Conservation (phyloP, 2,113 vertebrate genomes). For the Isurus oxyrinchus region DNA sequence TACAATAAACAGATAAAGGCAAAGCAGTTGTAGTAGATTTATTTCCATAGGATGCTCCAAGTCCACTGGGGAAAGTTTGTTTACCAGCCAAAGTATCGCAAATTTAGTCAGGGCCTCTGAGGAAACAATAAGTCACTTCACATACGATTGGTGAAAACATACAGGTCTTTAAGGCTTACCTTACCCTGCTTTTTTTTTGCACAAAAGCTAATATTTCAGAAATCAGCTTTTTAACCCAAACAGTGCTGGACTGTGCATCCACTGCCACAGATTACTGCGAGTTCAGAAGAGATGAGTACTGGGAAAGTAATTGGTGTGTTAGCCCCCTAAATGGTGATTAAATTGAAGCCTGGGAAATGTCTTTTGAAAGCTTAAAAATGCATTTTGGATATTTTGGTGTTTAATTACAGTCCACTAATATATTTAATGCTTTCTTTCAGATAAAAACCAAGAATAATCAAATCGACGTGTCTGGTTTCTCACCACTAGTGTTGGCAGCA, state of each 20-base stretch:
- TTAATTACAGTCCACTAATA: not conserved
- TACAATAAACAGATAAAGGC: not conserved
- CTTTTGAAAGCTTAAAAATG: not conserved
- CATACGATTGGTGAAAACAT: not conserved
- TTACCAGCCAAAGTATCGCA: not conserved
- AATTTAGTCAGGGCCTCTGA: not conserved
- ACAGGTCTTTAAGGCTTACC: not conserved
- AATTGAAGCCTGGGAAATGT: not conserved
- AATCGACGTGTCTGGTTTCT: not conserved
- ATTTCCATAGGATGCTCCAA: not conserved
- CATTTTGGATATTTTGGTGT: not conserved
- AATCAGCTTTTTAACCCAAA: not conserved
- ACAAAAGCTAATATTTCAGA: not conserved
- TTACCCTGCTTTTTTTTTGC: not conserved
- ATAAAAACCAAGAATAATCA: slow-evolving; percentile 20
- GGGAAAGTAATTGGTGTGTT: not conserved
- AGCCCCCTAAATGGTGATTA: not conserved
- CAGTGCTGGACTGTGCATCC: not conserved
- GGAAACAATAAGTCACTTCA: not conserved
- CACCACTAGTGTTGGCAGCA: slow-evolving; percentile 15
- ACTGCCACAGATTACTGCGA: not conserved
- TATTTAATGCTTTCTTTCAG: slow-evolving; percentile 30
- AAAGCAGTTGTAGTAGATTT: not conserved
- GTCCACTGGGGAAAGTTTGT: not conserved
- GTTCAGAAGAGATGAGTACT: not conserved